These are phyloP conservation scores for Brachyrhaphis roseni DNA, from an alignment of 2,797 vertebrate genomes.

Conservation along the genomic window DNA sequence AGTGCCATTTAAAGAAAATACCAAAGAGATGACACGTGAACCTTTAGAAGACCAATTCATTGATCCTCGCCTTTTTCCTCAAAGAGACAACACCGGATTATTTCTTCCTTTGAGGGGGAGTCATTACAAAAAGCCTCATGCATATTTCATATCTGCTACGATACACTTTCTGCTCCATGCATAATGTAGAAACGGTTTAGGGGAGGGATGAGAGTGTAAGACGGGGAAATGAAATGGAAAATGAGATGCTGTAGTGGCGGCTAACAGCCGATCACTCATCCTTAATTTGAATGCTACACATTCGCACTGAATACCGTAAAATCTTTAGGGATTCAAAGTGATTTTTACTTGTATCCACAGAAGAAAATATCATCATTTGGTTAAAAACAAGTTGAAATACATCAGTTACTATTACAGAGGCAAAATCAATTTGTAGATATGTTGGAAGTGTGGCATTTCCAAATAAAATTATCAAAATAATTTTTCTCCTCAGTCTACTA, in stretches of 20 bases:
- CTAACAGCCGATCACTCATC: conserved; percentile 35
- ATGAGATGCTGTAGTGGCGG: conserved; percentile 39
- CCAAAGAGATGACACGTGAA: conserved; percentile 9
- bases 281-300: conserved; percentile 28
- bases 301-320: conserved; percentile 26
- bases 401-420: neutral
- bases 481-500: neutral
- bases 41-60: conserved; percentile 41
- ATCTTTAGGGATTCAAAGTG: neutral
- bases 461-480: neutral
- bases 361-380: neutral
- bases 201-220: conserved; percentile 48
- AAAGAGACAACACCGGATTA: conserved; percentile 67
- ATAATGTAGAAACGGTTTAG: conserved; percentile 77
- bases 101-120: conserved; percentile 51
- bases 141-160: conserved; percentile 78
- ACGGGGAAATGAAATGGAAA: conserved; percentile 68
- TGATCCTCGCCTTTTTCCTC: conserved; percentile 59
- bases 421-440: neutral
- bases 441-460: neutral
- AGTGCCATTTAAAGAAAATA: conserved; percentile 42
- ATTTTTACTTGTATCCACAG: neutral
- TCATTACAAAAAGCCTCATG: conserved; percentile 60
- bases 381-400: neutral
- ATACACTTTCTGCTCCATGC: conserved; percentile 77